A percentile compares a stretch with the other conserved stretches of the same genome.
Conservation (phyloP, 30 jellyfish, hydroid and myxozoan species). For the Hydra vulgaris region DNA sequence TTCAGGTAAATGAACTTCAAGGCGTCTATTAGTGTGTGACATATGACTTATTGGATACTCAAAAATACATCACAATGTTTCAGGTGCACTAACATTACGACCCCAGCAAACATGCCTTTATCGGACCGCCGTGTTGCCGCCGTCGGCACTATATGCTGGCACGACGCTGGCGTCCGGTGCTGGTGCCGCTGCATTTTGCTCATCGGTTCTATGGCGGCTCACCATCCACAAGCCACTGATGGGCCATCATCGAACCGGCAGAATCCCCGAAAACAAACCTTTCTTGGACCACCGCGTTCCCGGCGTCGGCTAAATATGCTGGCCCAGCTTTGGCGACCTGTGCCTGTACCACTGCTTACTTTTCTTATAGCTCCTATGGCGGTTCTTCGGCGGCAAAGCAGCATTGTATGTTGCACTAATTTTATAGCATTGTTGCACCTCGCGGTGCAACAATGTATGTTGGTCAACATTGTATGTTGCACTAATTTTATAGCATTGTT, state of each 20-base stretch:
- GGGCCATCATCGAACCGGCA: not conserved
- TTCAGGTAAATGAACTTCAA: too few relatives aligned
- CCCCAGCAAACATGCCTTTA: not conserved
- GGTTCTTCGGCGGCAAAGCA: not conserved
- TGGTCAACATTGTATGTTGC: too few relatives aligned
- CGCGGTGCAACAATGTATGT: too few relatives aligned
- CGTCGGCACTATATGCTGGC: not conserved
- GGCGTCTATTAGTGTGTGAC: too few relatives aligned
- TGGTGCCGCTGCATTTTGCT: not conserved
- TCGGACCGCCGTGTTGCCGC: not conserved
- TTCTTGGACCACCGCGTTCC: not conserved
- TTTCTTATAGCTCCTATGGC: not conserved
- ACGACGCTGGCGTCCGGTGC: not conserved
- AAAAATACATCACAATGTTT: too few relatives aligned
- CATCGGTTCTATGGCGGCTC: not conserved
- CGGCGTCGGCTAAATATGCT: not conserved
- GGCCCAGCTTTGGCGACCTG: not conserved
- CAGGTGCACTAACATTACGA: too few relatives aligned
- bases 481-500: too few relatives aligned
- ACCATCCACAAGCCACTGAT: not conserved
- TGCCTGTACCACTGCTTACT: not conserved
- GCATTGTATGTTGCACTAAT: not conserved
- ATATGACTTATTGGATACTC: too few relatives aligned
- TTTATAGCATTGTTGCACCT: not conserved
- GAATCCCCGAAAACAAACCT: not conserved